A percentile compares a stretch with the other conserved stretches of the same genome.
phyloP scores from a whole-genome alignment of 1,140 invertebrate species.

The Cydia pomonella region DNA sequence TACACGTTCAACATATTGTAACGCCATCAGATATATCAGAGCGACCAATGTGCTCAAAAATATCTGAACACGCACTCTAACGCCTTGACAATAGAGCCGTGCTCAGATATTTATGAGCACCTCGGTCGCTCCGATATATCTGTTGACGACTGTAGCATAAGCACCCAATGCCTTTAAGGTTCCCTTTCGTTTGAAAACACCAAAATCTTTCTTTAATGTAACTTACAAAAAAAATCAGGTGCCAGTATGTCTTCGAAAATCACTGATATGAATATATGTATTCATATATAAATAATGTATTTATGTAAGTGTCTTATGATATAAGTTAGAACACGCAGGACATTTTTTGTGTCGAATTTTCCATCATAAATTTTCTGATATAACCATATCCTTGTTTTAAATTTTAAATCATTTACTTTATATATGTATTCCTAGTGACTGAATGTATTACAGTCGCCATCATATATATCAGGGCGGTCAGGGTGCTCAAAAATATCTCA shows the following conservation, averaged over 20 bases:
- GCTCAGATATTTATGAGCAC: too few relatives aligned
- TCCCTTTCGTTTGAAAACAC: background rate
- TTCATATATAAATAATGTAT: background rate
- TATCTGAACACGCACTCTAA: too few relatives aligned
- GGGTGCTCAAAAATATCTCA: too few relatives aligned
- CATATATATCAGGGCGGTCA: too few relatives aligned
- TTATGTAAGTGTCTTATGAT: background rate
- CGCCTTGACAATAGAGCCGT: too few relatives aligned
- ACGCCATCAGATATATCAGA: too few relatives aligned
- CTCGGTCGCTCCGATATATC: too few relatives aligned
- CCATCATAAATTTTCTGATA: background rate
- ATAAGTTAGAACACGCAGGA: conserved; percentile 1
- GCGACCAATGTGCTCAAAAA: too few relatives aligned
- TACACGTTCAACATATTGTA: too few relatives aligned
- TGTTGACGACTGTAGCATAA: too few relatives aligned
- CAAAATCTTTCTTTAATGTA: background rate
- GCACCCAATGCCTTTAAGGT: background rate
- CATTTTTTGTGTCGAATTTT: background rate
- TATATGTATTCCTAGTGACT: background rate
- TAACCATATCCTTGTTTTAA: background rate
- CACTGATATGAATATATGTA: background rate
- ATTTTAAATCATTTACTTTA: conserved; percentile 4
- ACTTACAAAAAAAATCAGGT: background rate
- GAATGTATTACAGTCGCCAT: too few relatives aligned
- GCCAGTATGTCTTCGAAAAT: background rate